Base-by-base conservation (phyloP, 2,113 vertebrate genomes). In the Spizaetus ornatus region DNA sequence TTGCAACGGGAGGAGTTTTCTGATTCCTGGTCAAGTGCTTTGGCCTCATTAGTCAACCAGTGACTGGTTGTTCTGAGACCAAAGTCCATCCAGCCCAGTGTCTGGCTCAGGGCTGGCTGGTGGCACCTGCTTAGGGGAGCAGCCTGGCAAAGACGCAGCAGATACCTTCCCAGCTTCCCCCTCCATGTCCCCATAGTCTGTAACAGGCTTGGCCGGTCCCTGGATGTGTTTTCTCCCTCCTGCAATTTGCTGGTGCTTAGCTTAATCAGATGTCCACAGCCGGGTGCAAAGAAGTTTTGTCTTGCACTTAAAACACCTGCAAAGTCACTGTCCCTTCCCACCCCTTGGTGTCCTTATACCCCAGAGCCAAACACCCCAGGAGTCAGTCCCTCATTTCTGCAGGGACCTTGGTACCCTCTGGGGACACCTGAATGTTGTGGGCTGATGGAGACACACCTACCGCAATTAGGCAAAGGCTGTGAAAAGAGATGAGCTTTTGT, bases 301-400 rank as follows among this genome's bases (percentile, higher is more conserved):
- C 12, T 21, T 42, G 53, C 4, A 0, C 48, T 59, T 50, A 8
- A 27, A 69, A 26, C 61, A 19, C 21, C 34, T 47, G 36, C 47
- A 32, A 56, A 81, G 58, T 56, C 7, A 0, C 38, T 21, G 18
- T 58, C 29, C n/a, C 45, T 55, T 61, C 72, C 56, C 48, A 11
- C 22, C 13, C 58, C 0, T 2, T 0, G 0, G 34, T 42, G 82
- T 58, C 32, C 59, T 50, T 6, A 6, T 2, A 3, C 36, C 43
- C n/a, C 58, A n/a, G 13, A 23, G 47, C n/a, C 50, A 32, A 36
- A 10, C 1, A 20, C 34, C 25, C 48, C 43, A 3, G 42, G 59
- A 53, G 19, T 18, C 40, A 19, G 62, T 32, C 21, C 61, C 43
- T 31, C 13, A 5, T 42, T 87, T 67, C 67, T 50, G 31, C 25